These are phyloP conservation scores for Noctua fimbriata DNA, from an alignment of 2,888 invertebrate species.

Conservation along the genomic window DNA sequence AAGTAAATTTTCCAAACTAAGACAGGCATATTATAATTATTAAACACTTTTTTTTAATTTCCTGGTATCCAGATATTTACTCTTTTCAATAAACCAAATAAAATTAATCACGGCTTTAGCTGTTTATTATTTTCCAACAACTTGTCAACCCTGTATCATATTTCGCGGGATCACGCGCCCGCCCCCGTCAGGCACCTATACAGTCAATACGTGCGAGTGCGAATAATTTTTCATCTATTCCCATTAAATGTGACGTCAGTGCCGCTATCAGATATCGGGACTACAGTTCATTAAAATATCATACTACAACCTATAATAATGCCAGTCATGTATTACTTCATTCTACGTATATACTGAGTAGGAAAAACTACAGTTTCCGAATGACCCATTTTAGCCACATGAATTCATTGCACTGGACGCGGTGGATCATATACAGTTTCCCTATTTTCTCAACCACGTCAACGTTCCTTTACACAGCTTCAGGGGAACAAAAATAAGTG, in stretches of 20 bases:
- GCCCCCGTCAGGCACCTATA: conserved; percentile 81
- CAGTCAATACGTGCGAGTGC: conserved; percentile 85
- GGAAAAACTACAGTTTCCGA: not conserved
- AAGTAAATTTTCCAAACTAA: not conserved
- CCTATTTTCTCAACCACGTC: conserved; percentile 36
- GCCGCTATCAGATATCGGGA: conserved; percentile 41
- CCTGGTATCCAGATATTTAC: not conserved
- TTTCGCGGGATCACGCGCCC: conserved; percentile 80
- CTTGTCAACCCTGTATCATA: conserved; percentile 73
- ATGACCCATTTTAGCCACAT: conserved; percentile 5
- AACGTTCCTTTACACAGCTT: conserved; percentile 47
- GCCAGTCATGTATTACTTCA: not conserved
- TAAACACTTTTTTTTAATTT: not conserved
- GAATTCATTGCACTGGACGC: not conserved
- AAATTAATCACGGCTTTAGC: conserved; percentile 1
- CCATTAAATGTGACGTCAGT: conserved; percentile 76
- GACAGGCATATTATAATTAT: not conserved
- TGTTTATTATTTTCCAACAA: conserved; percentile 2
- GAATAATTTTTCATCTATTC: conserved; percentile 88
- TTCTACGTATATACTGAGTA: not conserved
- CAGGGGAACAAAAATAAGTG: conserved; percentile 60
- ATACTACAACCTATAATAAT: conserved; percentile 7
- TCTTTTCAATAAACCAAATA: not conserved
- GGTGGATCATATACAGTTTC: conserved; percentile 12
- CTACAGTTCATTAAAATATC: conserved; percentile 32